Evolutionary conservation across 2,888 invertebrate genomes (phyloP).

Genomic region (Coenonympha glycerion): DNA sequence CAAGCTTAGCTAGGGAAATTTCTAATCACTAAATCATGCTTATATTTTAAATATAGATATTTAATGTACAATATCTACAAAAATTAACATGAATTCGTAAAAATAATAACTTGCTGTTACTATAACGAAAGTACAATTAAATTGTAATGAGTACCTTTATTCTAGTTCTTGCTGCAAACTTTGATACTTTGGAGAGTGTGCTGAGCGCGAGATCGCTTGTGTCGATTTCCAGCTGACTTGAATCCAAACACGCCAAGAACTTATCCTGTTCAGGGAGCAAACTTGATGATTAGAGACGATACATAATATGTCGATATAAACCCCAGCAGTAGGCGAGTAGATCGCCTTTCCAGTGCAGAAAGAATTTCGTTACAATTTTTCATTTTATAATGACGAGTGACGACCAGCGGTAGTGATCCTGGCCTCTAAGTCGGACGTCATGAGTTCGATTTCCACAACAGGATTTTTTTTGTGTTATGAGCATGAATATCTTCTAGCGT

Average conservation of each 20-base stretch:
- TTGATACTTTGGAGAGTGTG: slow-evolving; percentile 92
- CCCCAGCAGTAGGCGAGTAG: no score
- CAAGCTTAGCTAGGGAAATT: slow-evolving; percentile 48
- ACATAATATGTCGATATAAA: background rate
- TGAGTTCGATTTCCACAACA: no score
- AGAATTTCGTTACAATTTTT: no score
- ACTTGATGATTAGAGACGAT: no score
- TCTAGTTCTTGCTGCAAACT: slow-evolving; percentile 88
- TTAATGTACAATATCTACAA: slow-evolving; percentile 7
- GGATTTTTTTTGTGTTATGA: no score
- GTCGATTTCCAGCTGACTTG: slow-evolving; percentile 90
- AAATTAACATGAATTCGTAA: slow-evolving; percentile 12
- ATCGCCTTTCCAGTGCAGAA: no score
- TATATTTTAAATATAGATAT: slow-evolving; percentile 10
- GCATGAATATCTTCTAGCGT: no score
- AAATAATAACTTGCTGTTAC: slow-evolving; percentile 15
- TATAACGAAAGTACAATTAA: background rate
- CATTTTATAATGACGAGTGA: no score
- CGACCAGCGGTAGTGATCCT: no score
- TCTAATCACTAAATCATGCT: slow-evolving; percentile 40
- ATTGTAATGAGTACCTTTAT: slow-evolving; percentile 80
- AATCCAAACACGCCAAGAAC: slow-evolving; percentile 84
- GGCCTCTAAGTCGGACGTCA: no score
- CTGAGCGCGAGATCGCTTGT: slow-evolving; percentile 90
- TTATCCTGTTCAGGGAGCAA: no score